Percentiles rank a stretch among this genome's conserved stretches.
These are phyloP conservation scores for Delphinus delphis DNA, from an alignment of 2,113 vertebrate species.

Conservation along the genomic window DNA sequence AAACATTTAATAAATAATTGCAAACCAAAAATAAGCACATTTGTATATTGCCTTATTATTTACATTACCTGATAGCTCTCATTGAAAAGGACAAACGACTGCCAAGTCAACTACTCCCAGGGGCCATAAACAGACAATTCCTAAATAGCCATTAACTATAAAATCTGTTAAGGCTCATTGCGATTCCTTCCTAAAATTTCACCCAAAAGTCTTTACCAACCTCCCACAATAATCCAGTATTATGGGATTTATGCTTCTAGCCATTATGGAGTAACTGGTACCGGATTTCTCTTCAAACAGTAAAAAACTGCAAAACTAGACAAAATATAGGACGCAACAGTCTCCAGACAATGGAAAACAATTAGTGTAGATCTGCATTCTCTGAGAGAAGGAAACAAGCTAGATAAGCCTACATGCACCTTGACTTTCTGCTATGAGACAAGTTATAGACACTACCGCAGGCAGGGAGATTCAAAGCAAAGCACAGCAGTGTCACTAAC, in stretches of 20 bases:
- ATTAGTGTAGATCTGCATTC: not conserved
- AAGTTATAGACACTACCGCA: not conserved
- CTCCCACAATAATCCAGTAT: not conserved
- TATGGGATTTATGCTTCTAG: not conserved
- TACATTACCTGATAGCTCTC: not conserved
- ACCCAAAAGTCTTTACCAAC: not conserved
- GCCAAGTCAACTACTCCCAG: not conserved
- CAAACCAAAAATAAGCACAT: conserved; percentile 28
- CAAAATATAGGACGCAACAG: not conserved
- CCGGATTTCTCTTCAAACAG: not conserved
- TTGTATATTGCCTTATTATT: not conserved
- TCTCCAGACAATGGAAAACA: conserved; percentile 18
- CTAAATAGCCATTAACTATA: conserved; percentile 1
- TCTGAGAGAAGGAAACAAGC: conserved; percentile 13
- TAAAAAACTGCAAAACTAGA: conserved; percentile 14
- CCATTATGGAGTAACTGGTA: not conserved
- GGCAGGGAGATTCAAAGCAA: not conserved
- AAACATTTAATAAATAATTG: conserved; percentile 38
- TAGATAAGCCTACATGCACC: not conserved
- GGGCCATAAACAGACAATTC: not conserved
- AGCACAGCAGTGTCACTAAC: not conserved
- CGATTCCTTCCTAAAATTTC: conserved; percentile 38
- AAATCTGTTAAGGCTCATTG: not conserved
- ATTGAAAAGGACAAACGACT: not conserved
- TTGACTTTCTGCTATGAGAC: not conserved